A percentile compares a stretch with the other conserved stretches of the same genome.
Evolutionary conservation across 2,888 invertebrate genomes (phyloP).

Genomic region (Branchipolynoe longqiensis): DNA sequence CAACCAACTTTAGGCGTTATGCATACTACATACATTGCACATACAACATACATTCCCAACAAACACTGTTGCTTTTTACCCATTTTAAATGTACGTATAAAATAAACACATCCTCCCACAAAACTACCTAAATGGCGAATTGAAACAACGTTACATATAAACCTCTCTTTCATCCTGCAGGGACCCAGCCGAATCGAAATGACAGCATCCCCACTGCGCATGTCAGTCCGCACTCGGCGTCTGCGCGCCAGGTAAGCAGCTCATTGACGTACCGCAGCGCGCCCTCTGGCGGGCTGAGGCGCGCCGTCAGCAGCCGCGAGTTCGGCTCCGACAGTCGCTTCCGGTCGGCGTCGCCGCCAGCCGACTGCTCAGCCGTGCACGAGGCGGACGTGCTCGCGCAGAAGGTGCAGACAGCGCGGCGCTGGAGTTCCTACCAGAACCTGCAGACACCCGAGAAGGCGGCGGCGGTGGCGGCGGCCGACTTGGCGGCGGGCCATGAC

Average conservation of each 20-base stretch:
- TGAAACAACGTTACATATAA: background rate
- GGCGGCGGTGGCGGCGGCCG: background rate
- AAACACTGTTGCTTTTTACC: too few relatives aligned
- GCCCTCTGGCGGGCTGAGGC: background rate
- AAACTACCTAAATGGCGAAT: background rate
- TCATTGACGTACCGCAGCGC: background rate
- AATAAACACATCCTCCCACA: background rate
- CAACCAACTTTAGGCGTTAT: too few relatives aligned
- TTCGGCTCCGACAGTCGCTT: conserved; percentile 18
- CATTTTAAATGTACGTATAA: background rate
- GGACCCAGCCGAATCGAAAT: background rate
- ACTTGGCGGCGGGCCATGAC: background rate
- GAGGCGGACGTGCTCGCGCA: background rate
- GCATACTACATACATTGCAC: too few relatives aligned
- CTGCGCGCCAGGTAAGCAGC: background rate
- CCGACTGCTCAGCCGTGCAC: background rate
- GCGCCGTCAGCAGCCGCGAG: conserved; percentile 12
- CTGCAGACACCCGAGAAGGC: too few relatives aligned
- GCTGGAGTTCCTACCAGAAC: conserved; percentile 49
- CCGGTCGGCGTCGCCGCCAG: conserved; percentile 12
- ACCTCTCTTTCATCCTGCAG: background rate
- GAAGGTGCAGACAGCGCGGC: background rate
- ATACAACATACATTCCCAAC: too few relatives aligned
- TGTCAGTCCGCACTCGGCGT: conserved; percentile 55
- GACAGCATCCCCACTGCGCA: conserved; percentile 61